Evolutionary conservation across 2,797 vertebrate genomes (phyloP), one percentile per base, ranked within the genome.

Genomic region (Tinamus major): DNA sequence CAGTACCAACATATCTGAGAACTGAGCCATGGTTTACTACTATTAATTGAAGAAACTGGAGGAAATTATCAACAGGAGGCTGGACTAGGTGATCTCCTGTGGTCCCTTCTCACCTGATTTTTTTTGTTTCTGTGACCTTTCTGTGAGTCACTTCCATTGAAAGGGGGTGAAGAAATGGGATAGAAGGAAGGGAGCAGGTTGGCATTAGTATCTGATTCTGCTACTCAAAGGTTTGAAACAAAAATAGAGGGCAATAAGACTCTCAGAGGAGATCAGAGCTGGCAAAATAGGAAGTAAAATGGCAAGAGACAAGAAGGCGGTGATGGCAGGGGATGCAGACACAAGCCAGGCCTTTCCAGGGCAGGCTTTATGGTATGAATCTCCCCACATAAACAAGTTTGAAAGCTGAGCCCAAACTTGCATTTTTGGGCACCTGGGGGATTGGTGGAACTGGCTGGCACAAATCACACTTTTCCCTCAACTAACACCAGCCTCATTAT

Each of bases 311-410:
- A 63, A 46, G 16, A 21, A 41, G 70, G n/a, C 5, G 10, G 35
- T 5, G 10, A 11, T 3, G 29, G 44, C 21, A 19, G 12, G 5
- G 14, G 31, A 55, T 35, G 19, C 61, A 26, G 12, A 39, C 31
- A 24, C 6, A 1, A 3, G 10, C 9, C 19, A 58, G 4, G 1
- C 2, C 9, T 44, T 12, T 71, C 16, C 56, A 62, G 20, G 27
- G 20, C 35, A 29, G 20, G 7, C 13, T 20, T 35, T 26, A 44
- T 6, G 13, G 15, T 13, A 31, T 42, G 19, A 14, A 4, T 61
- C 29, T 35, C 42, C 63, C 67, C n/a, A 48, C 13, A 5, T 0
- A 8, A 67, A 31, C 16, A 68, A 27, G 2, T 27, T 9, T 4
- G 29, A 42, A 58, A 68, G 8, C 15, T 51, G 70, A 70, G 31